Percentiles rank a stretch among this genome's conserved stretches.
Conservation (phyloP, 2,113 vertebrate genomes). For the Sinocyclocheilus anophthalmus region DNA sequence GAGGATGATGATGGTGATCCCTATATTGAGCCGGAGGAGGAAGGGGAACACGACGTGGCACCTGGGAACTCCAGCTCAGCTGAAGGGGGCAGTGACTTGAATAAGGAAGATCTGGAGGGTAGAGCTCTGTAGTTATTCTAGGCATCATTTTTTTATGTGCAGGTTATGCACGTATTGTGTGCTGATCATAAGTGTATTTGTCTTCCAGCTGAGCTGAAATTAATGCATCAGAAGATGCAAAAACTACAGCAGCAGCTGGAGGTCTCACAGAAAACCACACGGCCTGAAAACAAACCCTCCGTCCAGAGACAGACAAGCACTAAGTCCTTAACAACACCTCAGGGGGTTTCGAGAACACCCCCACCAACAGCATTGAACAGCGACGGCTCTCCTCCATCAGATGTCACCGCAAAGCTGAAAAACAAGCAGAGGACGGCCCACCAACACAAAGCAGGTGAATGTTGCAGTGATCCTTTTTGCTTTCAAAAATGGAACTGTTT, state of each 20-base stretch:
- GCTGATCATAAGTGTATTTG: not conserved
- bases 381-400: slow-evolving; percentile 65
- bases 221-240: slow-evolving; percentile 78
- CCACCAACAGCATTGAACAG: slow-evolving; percentile 33
- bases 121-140: not conserved
- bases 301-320: not conserved
- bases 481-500: not conserved
- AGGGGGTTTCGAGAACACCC: not conserved
- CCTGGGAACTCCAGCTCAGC: not conserved
- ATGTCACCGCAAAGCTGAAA: not conserved
- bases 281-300: not conserved
- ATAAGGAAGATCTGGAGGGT: slow-evolving; percentile 88
- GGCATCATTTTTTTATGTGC: no score
- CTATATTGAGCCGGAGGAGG: slow-evolving; percentile 71
- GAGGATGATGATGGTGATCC: slow-evolving; percentile 77
- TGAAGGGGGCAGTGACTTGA: slow-evolving; percentile 35
- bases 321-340: not conserved
- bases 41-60: slow-evolving; percentile 71
- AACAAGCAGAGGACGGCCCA: slow-evolving; percentile 72
- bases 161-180: not conserved
- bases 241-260: slow-evolving; percentile 73
- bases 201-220: slow-evolving; percentile 69
- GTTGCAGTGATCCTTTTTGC: not conserved
- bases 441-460: slow-evolving; percentile 66
- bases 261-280: slow-evolving; percentile 60